Conservation (phyloP, 2,113 vertebrate species). For the Hippocampus abdominalis region DNA sequence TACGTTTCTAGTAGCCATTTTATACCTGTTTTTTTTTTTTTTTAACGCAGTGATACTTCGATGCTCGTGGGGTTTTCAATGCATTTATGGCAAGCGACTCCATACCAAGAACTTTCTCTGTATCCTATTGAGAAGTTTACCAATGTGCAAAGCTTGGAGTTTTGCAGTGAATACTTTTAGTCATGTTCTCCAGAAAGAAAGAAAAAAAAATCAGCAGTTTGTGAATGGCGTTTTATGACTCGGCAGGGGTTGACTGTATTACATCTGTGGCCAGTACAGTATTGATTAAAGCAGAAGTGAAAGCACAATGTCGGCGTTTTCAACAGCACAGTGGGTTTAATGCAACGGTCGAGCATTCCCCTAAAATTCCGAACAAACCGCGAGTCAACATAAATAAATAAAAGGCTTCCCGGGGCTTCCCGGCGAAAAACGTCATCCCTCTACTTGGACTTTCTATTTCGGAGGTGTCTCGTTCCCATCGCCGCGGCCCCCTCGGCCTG, state of each 20-base stretch:
- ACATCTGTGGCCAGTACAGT: neutral
- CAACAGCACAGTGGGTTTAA: neutral
- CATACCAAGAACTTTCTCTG: too few relatives aligned
- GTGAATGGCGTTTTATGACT: too few relatives aligned
- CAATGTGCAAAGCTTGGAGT: too few relatives aligned
- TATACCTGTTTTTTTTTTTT: too few relatives aligned
- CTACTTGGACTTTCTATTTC: neutral
- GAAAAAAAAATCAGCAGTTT: too few relatives aligned
- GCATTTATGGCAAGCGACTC: too few relatives aligned
- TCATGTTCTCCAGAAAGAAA: too few relatives aligned
- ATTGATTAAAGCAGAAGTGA: neutral
- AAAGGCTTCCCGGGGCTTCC: slow-evolving; percentile 6
- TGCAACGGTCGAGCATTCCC: neutral
- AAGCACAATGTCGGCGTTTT: neutral
- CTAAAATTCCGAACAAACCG: neutral
- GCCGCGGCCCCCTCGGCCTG: neutral
- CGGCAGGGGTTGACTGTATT: neutral
- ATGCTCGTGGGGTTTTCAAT: too few relatives aligned
- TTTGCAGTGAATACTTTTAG: too few relatives aligned
- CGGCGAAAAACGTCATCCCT: neutral
- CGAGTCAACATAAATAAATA: neutral
- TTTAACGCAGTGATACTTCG: too few relatives aligned
- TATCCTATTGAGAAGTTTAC: too few relatives aligned
- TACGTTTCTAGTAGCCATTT: too few relatives aligned
- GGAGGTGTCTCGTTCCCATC: neutral